phyloP scores from a whole-genome alignment of 2,888 invertebrate genomes.

The Allophyes oxyacanthae region DNA sequence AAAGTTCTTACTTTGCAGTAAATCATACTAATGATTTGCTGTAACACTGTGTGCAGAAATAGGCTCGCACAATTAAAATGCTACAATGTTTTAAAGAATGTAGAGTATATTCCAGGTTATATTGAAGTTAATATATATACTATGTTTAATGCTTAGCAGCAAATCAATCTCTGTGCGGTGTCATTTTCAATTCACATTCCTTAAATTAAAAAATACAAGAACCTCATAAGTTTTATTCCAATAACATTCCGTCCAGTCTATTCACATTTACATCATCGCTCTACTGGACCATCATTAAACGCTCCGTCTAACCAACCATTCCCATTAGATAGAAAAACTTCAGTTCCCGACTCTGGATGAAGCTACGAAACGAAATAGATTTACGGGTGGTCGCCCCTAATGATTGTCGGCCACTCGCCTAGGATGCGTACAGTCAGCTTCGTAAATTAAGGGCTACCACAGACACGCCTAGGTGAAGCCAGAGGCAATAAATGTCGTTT shows the following conservation, averaged over 20 bases:
- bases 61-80: too few species aligned
- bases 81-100: too few species aligned
- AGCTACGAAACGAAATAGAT: conserved; percentile 65
- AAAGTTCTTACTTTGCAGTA: background rate
- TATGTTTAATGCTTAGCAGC: too few species aligned
- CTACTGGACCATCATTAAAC: conserved; percentile 36
- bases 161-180: too few species aligned
- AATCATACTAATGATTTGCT: too few species aligned
- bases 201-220: conserved; percentile 10
- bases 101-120: too few species aligned
- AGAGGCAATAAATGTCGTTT: conserved; percentile 36
- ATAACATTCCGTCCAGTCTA: conserved; percentile 25
- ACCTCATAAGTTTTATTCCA: conserved; percentile 1
- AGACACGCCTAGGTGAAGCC: conserved; percentile 31
- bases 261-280: conserved; percentile 38
- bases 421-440: conserved; percentile 51
- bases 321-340: conserved; percentile 48
- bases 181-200: background rate
- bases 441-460: conserved; percentile 38
- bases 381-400: conserved; percentile 76
- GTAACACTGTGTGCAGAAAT: too few species aligned
- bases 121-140: too few species aligned
- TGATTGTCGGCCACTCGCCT: conserved; percentile 64
- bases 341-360: conserved; percentile 46
- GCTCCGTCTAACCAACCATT: conserved; percentile 39